Conservation (phyloP, 2,113 vertebrate genomes). For the Scophthalmus maximus region DNA sequence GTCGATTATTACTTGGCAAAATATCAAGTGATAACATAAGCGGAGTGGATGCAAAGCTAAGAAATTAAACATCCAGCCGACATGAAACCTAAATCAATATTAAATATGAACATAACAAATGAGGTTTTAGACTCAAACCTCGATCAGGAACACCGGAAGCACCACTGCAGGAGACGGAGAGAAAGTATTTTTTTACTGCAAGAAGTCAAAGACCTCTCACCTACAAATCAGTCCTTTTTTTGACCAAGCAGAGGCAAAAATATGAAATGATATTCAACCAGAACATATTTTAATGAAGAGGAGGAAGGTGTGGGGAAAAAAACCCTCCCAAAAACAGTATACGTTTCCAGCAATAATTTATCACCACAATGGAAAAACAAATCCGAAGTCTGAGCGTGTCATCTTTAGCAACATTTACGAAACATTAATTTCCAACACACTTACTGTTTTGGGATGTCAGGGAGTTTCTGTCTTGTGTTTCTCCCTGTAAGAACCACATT, state of each 20-base stretch:
- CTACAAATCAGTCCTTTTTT: neutral
- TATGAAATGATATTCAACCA: no score
- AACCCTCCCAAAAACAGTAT: no score
- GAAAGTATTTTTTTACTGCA: neutral
- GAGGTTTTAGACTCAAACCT: constrained; percentile 24
- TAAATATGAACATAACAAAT: neutral
- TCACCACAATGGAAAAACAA: no score
- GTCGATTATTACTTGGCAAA: neutral
- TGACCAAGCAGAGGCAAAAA: neutral
- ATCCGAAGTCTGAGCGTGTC: neutral
- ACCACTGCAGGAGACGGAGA: constrained; percentile 23
- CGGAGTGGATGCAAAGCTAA: neutral
- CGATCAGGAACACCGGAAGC: neutral
- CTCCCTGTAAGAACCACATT: constrained; percentile 63
- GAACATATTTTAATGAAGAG: neutral
- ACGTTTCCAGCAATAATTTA: no score
- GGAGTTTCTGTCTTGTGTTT: constrained; percentile 70
- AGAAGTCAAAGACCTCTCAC: neutral
- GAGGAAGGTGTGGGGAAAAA: neutral
- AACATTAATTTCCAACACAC: constrained; percentile 15
- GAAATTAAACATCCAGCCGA: no score
- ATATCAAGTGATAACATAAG: neutral
- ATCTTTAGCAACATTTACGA: neutral
- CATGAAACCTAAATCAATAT: neutral
- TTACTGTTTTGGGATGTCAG: constrained; percentile 79